Evolutionary conservation across 2,113 vertebrate species (phyloP).

Genomic region (Trochalopteron elliotii): DNA sequence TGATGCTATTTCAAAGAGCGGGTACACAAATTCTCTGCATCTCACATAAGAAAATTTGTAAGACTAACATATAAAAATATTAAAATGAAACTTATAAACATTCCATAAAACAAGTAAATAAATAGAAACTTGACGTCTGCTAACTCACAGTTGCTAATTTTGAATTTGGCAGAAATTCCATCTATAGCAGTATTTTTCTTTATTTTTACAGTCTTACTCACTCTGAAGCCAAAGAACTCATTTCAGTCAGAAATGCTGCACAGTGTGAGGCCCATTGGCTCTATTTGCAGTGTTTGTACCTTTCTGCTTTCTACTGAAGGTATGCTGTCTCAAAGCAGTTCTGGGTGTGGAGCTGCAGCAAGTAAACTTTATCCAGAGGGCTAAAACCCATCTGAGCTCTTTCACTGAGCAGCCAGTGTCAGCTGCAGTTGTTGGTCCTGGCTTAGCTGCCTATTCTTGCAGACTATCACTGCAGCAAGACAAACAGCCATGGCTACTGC

Average conservation of each 20-base stretch:
- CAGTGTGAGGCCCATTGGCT: not conserved
- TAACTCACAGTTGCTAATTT: slow-evolving; percentile 1
- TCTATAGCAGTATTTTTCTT: slow-evolving; percentile 9
- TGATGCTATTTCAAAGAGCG: not conserved
- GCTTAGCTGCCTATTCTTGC: not conserved
- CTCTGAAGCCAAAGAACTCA: not conserved
- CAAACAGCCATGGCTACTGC: not conserved
- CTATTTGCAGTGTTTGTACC: not conserved
- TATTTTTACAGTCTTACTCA: not conserved
- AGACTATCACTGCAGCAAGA: not conserved
- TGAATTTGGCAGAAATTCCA: not conserved
- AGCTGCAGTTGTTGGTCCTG: not conserved
- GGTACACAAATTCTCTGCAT: not conserved
- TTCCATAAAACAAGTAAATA: slow-evolving; percentile 6
- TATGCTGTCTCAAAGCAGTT: not conserved
- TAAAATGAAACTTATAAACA: not conserved
- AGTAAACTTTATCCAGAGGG: not conserved
- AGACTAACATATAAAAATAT: not conserved
- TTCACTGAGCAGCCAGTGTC: not conserved
- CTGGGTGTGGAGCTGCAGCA: not conserved
- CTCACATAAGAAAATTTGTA: not conserved
- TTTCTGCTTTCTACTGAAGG: not conserved
- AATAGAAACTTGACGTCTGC: slow-evolving; percentile 13
- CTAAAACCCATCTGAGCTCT: not conserved
- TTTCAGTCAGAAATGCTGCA: not conserved